Evolutionary conservation across 2,888 invertebrate species (phyloP), one percentile per base, ranked within the genome.

Genomic region (Drosophila aldrichi): DNA sequence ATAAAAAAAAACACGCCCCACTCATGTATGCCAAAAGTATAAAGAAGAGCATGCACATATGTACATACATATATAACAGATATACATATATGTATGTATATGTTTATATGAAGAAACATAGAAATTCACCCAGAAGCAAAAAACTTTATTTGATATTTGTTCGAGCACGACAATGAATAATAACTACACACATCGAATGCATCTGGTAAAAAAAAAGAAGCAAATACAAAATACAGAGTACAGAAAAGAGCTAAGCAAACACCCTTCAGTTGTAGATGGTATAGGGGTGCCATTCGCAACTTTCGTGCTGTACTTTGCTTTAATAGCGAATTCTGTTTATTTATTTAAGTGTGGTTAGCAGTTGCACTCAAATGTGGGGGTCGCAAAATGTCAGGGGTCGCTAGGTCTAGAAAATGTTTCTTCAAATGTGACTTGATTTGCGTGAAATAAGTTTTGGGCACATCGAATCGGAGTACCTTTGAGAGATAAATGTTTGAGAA

Each of bases 101-200:
- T 44, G 18, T 18, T 36, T 55, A 61, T 14, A 43, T 49, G 51
- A 40, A 52, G 49, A 22, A 48, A 55, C 55, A 56, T 51, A 44
- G 55, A 44, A 74, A 61, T 25, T 40, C n/a, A 40, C 72, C 65
- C 69, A 64, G 73, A 64, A 82, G 77, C 75, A 60, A 55, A 51
- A 88, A 82, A 88, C 88, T 74, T 71, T 74, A 80, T 84, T 88
- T 88, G 88, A 88, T 82, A 82, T 88, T 86, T 82, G 74, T 68
- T 70, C 72, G 82, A 82, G 80, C 77, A 85, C 83, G 78, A 88
- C 83, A 88, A 84, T 84, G 84, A 84, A 84, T 84, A 84, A 84
- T 84, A 84, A 88, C 88, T 86, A 86, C 81, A 80, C 46, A 71
- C 78, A 77, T 38, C 72, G 55, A 74, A 66, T 88, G 88, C 84